Evolutionary conservation across 2,888 invertebrate genomes (phyloP).

Genomic region (Xestia xanthographa): DNA sequence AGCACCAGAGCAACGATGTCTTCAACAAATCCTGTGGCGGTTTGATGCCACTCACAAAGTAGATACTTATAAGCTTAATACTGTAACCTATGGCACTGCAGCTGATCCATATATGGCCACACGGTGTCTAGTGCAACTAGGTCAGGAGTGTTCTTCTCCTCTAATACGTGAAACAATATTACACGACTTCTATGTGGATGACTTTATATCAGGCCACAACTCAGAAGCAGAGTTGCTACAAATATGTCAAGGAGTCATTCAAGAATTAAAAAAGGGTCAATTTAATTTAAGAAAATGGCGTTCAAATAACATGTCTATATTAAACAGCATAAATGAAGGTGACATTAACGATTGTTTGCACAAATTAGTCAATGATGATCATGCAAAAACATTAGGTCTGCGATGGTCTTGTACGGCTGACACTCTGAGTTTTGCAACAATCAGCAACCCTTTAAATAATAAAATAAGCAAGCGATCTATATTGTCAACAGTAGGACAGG

Average conservation of each 20-base stretch:
- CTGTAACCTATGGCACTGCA: too few species aligned
- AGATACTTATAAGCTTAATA: too few species aligned
- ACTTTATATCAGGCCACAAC: conserved; percentile 4
- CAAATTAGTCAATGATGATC: background rate
- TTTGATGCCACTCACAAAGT: too few species aligned
- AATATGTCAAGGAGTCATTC: background rate
- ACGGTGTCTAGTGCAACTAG: conserved; percentile 18
- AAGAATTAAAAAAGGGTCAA: conserved; percentile 4
- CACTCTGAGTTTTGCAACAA: too few species aligned
- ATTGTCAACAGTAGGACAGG: too few species aligned
- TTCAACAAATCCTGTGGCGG: too few species aligned
- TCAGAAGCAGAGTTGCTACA: background rate
- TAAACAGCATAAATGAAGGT: background rate
- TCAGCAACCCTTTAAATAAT: too few species aligned
- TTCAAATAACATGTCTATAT: background rate
- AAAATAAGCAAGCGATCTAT: too few species aligned
- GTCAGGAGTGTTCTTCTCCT: conserved; percentile 6
- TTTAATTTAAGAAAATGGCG: conserved; percentile 1
- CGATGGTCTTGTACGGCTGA: too few species aligned
- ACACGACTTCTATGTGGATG: conserved; percentile 21
- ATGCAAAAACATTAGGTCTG: too few species aligned
- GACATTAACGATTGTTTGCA: background rate
- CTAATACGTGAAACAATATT: conserved; percentile 4
- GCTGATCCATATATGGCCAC: conserved; percentile 11
- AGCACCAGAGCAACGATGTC: conserved; percentile 1